Conservation (phyloP, 1,140 invertebrate genomes). For the Pseudoatta argentina region DNA sequence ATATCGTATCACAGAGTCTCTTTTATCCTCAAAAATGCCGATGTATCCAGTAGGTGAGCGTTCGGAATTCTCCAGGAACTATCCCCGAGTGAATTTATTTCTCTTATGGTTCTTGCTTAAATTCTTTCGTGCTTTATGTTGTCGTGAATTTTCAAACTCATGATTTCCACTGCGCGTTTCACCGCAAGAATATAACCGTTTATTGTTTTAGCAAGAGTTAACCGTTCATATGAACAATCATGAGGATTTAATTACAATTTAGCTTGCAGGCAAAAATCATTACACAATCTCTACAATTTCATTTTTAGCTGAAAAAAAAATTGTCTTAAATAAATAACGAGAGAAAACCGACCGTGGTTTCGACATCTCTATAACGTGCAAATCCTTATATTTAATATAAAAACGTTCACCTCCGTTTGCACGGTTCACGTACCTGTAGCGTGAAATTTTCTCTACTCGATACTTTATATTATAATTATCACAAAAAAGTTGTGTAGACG, state of each 20-base stretch:
- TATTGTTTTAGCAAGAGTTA: not conserved
- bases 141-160: slow-evolving; percentile 33
- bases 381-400: slow-evolving; percentile 12
- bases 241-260: slow-evolving; percentile 4
- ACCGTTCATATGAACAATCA: not conserved
- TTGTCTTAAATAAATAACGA: slow-evolving; percentile 17
- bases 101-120: slow-evolving; percentile 38
- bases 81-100: slow-evolving; percentile 35
- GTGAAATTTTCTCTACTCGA: not conserved
- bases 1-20: slow-evolving; percentile 43
- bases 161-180: not conserved
- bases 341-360: not conserved
- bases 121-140: slow-evolving; percentile 11
- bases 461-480: not conserved
- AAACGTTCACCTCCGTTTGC: not conserved
- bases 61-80: slow-evolving; percentile 26
- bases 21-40: slow-evolving; percentile 50
- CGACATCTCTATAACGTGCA: slow-evolving; percentile 1
- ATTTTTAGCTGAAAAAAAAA: slow-evolving; percentile 10
- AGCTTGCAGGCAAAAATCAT: slow-evolving; percentile 2
- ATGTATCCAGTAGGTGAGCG: slow-evolving; percentile 31
- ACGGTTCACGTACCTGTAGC: not conserved
- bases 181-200: not conserved
- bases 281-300: not conserved
- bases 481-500: not conserved